Evolutionary conservation across 2,113 vertebrate species (phyloP), one percentile per base, ranked within the genome.

Genomic region (Eudorcas thomsonii): DNA sequence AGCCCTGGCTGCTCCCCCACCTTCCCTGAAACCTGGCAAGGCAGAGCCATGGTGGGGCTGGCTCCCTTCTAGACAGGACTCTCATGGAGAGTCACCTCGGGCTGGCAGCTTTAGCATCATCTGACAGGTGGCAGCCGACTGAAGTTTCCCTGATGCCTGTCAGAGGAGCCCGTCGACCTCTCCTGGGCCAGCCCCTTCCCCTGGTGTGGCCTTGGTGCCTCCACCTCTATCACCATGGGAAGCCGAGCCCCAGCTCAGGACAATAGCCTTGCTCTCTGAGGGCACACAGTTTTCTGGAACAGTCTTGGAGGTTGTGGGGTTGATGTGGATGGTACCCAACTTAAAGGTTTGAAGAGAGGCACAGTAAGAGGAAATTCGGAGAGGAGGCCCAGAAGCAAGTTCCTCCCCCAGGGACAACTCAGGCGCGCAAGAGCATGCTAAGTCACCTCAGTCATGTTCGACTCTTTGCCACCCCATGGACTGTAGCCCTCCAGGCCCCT

Each of bases 11-110:
- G 59, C 78, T 88, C 14, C 90, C 57, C 57, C 55, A 55, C 74
- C 83, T 86, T 94, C 83, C 86, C 80, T 78, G 25, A 55, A 87
- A 85, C n/a, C 33, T 60, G 9, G n/a, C 81, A 71, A 82, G 89
- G 88, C 71, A 25, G 1, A 84, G 89, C 93, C 91, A 36, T 96
- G 96, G 87, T 50, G 84, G 60, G 71, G 81, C 92, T 52, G 59
- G 92, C 89, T 96, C 93, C 96, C 6, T 95, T 96, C 96, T 88
- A 64, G 97, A 81, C 33, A 16, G 81, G 91, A n/a, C 60, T 45
- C 2, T 91, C 14, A 0, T 0, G 43, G 82, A 81, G 36, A 78
- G 74, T 43, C 54, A 78, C 55, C 16, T 0, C 25, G 0, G 9
- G 4, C 95, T 97, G 96, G 80, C 84, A 97, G 95, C 90, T 74